A percentile compares a stretch with the other conserved stretches of the same genome.
Conservation (phyloP, 2,113 vertebrate genomes). For the Anolis sagrei region DNA sequence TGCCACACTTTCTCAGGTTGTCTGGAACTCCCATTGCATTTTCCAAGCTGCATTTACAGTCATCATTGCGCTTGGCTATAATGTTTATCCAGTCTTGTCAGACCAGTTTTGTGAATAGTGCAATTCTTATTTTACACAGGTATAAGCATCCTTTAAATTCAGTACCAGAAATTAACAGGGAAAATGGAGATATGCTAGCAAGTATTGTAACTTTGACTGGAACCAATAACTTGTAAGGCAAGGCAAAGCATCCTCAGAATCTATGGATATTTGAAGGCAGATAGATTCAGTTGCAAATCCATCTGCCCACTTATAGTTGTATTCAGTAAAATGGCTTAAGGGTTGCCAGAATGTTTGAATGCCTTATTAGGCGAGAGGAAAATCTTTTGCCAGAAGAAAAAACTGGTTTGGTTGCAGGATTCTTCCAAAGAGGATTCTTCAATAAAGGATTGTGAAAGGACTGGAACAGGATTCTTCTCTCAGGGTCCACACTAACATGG, state of each 20-base stretch:
- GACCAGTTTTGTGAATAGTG: background rate
- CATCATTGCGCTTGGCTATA: background rate
- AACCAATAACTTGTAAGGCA: no score
- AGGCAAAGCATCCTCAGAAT: background rate
- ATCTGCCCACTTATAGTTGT: background rate
- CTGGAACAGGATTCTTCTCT: no score
- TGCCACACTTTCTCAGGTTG: background rate
- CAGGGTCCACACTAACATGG: no score
- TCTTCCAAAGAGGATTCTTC: background rate
- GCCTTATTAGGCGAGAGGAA: background rate
- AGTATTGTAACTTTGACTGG: background rate
- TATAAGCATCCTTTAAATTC: background rate
- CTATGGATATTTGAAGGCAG: background rate
- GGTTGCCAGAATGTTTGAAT: background rate
- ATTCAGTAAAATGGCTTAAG: background rate
- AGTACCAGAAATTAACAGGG: background rate
- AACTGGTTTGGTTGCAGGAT: background rate
- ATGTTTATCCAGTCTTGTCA: background rate
- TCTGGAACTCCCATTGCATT: background rate
- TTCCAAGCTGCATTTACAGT: background rate
- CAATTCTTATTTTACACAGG: background rate
- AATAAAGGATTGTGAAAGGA: background rate
- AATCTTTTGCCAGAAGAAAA: background rate
- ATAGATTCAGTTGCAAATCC: background rate
- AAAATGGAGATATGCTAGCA: background rate